Percentiles rank a stretch among this genome's conserved stretches.
Conservation (phyloP, 2,888 invertebrate genomes). For the Ormyrus pomaceus region DNA sequence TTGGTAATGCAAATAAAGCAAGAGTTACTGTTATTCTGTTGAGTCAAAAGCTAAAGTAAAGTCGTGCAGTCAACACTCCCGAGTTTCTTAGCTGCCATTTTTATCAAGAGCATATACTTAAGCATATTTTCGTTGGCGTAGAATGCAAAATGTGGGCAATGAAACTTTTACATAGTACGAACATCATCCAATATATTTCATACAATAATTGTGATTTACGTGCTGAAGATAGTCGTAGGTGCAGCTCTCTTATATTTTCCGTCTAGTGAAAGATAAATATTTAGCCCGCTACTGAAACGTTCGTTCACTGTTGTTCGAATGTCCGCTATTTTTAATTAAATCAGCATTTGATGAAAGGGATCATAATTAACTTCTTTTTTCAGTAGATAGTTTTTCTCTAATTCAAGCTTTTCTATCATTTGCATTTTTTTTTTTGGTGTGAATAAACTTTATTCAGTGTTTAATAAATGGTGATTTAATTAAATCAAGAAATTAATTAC, state of each 20-base stretch:
- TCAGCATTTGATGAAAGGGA: slow-evolving; percentile 20
- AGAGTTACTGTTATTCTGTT: background rate
- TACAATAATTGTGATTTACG: slow-evolving; percentile 42
- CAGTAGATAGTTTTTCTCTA: too few species aligned
- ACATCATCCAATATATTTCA: slow-evolving; percentile 26
- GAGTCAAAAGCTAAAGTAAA: slow-evolving; percentile 10
- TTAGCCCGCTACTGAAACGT: slow-evolving; percentile 37
- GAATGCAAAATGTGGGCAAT: slow-evolving; percentile 11
- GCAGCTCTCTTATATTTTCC: slow-evolving; percentile 39
- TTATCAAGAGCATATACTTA: slow-evolving; percentile 23
- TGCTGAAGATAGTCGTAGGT: slow-evolving; percentile 46
- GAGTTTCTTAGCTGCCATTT: slow-evolving; percentile 42
- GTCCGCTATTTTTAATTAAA: slow-evolving; percentile 33
- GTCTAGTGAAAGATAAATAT: slow-evolving; percentile 37
- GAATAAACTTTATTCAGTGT: background rate
- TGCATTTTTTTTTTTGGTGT: background rate
- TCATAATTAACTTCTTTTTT: too few species aligned
- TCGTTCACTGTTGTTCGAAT: slow-evolving; percentile 40
- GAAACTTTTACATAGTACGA: slow-evolving; percentile 19
- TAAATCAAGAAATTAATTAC: slow-evolving; percentile 4
- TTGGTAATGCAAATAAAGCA: slow-evolving; percentile 25
- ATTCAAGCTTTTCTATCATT: too few species aligned
- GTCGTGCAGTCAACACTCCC: slow-evolving; percentile 46
- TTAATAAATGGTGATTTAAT: slow-evolving; percentile 9
- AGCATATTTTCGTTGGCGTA: slow-evolving; percentile 37